Evolutionary conservation across 2,888 invertebrate species (phyloP), one percentile per base, ranked within the genome.

Genomic region (Melitaea athalia): DNA sequence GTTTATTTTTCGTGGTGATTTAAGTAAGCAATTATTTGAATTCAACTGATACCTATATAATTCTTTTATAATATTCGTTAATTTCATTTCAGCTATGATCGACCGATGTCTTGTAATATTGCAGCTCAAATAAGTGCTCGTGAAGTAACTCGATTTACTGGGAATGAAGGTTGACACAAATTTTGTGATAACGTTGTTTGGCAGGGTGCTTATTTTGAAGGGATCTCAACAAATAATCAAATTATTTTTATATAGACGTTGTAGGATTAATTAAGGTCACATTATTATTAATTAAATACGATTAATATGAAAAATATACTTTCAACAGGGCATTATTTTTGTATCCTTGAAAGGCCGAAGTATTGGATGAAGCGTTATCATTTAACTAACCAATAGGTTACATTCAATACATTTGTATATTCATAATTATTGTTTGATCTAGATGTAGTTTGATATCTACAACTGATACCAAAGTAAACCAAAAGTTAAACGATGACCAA

Each of bases 11-110:
- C 12, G 0, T 31, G 14, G 12, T 33, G 7, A n/a, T 11, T 17
- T 3, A 33, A 12, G 31, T 0, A 4, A 17, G 31, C 14, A 24
- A 24, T 24, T 5, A 24, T 15, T 17, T 10, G 15, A 15, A 11
- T 52, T 52, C 12, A 55, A 31, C 11, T 14, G 31, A 42, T 42
- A 57, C n/a, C n/a, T n/a, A n/a, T 11, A 42, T 33, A 42, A 42
- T 62, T 57, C 47, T 62, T 42, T 55, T 62, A n/a, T n/a, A n/a
- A n/a, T n/a, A n/a, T n/a, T 67, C 67, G 59, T 49, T 67, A 67
- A 67, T 67, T 67, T 63, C 67, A 63, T 67, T 67, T 63, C 63
- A 43, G 67, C 62, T 59, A 67, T 63, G 57, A 47, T 67, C 63
- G 67, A 57, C 57, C 67, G 60, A 61, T 66, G 55, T 49, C 61